phyloP scores from a whole-genome alignment of 2,888 invertebrate species.

The Drosophila quinaria region DNA sequence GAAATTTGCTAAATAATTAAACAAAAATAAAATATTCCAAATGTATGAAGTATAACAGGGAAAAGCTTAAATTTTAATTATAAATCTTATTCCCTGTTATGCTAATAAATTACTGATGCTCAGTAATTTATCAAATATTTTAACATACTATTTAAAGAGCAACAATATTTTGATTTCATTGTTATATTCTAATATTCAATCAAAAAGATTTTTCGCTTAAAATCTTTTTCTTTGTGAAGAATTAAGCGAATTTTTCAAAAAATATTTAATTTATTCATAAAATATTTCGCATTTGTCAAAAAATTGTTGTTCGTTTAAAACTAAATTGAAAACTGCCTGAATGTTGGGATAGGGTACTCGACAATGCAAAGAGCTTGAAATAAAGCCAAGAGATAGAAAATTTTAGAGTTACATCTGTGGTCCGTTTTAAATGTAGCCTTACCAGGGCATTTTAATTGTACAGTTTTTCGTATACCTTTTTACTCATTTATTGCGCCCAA shows the following conservation, averaged over 20 bases:
- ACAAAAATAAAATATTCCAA: constrained; percentile 29
- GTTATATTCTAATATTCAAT: constrained; percentile 66
- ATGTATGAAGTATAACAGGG: constrained; percentile 19
- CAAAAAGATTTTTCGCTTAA: constrained; percentile 85
- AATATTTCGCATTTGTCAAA: constrained; percentile 52
- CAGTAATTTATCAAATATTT: constrained; percentile 20
- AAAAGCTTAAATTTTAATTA: background rate
- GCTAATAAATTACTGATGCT: constrained; percentile 16
- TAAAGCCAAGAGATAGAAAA: constrained; percentile 55
- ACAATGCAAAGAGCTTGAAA: constrained; percentile 85
- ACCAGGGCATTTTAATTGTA: constrained; percentile 20
- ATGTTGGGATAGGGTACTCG: constrained; percentile 98
- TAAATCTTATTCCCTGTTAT: constrained; percentile 20
- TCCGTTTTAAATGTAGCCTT: constrained; percentile 47
- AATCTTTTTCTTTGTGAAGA: constrained; percentile 84
- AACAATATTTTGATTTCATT: constrained; percentile 83
- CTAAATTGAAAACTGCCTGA: constrained; percentile 91
- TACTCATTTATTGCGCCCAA: constrained; percentile 51
- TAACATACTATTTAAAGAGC: constrained; percentile 58
- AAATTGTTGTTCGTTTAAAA: constrained; percentile 81
- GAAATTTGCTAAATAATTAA: background rate
- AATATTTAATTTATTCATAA: background rate
- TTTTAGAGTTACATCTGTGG: constrained; percentile 47
- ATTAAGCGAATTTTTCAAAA: constrained; percentile 13
- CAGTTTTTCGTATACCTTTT: constrained; percentile 34